A percentile compares a stretch with the other conserved stretches of the same genome.
These are phyloP conservation scores for Thelaira solivaga DNA, from an alignment of 2,888 invertebrate genomes.

Conservation along the genomic window DNA sequence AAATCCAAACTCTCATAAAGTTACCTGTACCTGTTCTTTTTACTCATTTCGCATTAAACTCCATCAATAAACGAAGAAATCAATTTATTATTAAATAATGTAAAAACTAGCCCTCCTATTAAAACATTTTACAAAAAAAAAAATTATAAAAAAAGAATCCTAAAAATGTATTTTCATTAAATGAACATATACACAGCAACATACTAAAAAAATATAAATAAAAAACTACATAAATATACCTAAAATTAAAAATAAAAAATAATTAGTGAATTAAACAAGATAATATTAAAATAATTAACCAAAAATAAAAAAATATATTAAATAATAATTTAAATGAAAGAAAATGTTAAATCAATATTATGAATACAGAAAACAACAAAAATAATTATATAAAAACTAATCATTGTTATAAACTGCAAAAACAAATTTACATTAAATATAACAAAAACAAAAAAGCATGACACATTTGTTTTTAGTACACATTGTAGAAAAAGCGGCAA, in stretches of 20 bases:
- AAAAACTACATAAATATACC: constrained; percentile 45
- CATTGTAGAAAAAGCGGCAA: constrained; percentile 63
- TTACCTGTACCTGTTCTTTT: not conserved
- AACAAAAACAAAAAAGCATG: constrained; percentile 44
- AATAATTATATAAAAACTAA: constrained; percentile 58
- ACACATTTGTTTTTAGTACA: constrained; percentile 63
- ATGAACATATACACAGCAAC: constrained; percentile 43
- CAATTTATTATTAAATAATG: constrained; percentile 27
- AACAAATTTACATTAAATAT: constrained; percentile 1
- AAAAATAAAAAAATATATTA: constrained; percentile 35
- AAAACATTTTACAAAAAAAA: constrained; percentile 58
- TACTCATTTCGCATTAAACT: constrained; percentile 13
- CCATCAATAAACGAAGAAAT: constrained; percentile 15
- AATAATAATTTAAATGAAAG: constrained; percentile 15
- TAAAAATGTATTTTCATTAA: constrained; percentile 55
- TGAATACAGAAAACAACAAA: constrained; percentile 53
- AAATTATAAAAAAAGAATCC: constrained; percentile 37
- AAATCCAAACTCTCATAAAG: not conserved
- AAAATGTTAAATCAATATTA: constrained; percentile 59
- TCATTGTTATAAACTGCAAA: constrained; percentile 62
- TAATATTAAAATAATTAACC: constrained; percentile 52
- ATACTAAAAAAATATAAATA: constrained; percentile 43
- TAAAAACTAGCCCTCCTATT: constrained; percentile 61
- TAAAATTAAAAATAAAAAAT: constrained; percentile 3
- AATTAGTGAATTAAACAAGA: constrained; percentile 49